Evolutionary conservation across 2,797 vertebrate genomes (phyloP).

Genomic region (Manis javanica): DNA sequence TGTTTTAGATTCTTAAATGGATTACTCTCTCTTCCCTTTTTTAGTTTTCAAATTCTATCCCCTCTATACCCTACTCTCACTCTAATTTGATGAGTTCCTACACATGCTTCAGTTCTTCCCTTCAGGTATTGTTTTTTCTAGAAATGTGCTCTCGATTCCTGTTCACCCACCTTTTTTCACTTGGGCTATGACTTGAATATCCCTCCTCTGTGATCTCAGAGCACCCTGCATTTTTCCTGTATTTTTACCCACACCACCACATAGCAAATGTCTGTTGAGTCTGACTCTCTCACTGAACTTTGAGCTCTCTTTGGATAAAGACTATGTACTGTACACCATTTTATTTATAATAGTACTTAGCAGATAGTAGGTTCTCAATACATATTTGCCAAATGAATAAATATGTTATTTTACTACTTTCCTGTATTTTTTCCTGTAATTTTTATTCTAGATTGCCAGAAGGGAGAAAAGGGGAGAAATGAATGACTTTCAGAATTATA

Average conservation of each 20-base stretch:
- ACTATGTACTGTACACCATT: not conserved
- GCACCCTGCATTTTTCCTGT: not conserved
- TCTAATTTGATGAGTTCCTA: not conserved
- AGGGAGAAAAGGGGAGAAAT: not conserved
- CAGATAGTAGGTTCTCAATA: not conserved
- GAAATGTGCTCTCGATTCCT: not conserved
- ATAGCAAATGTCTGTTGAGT: not conserved
- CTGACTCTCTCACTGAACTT: not conserved
- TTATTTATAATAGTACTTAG: constrained; percentile 4
- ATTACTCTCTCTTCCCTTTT: not conserved
- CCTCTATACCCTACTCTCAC: not conserved
- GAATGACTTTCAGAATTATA: not conserved
- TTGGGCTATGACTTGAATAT: not conserved
- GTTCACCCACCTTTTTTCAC: not conserved
- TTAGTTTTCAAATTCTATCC: not conserved
- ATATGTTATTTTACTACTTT: not conserved
- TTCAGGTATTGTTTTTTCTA: not conserved
- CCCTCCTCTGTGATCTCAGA: not conserved
- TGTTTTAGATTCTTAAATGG: not conserved
- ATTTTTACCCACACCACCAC: not conserved
- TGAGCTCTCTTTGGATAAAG: not conserved
- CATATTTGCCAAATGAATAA: not conserved
- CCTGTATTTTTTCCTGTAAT: not conserved
- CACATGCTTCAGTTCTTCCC: not conserved
- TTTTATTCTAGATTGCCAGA: not conserved